Evolutionary conservation across 2,797 vertebrate genomes (phyloP).

Genomic region (Crocidura indochinensis): DNA sequence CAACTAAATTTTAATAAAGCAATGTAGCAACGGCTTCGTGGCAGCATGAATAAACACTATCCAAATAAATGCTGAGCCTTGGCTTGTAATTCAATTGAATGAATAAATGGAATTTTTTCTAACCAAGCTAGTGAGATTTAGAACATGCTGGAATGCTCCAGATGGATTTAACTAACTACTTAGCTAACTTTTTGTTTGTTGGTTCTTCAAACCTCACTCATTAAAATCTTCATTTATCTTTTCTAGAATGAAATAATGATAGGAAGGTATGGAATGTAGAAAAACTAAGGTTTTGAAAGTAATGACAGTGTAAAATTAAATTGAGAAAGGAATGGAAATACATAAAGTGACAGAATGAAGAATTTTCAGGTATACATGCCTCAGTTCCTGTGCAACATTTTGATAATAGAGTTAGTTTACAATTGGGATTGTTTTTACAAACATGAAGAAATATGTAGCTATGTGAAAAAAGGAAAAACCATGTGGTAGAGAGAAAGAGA

Average conservation of each 20-base stretch:
- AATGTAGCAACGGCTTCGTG: conserved; percentile 41
- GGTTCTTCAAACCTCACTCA: neutral
- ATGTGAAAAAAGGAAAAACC: neutral
- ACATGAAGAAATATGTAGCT: neutral
- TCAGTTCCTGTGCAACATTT: neutral
- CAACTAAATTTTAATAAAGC: conserved; percentile 49
- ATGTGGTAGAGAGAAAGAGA: neutral
- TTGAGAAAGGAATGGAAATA: neutral
- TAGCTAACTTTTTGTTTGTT: neutral
- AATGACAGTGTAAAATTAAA: neutral
- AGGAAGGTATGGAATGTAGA: neutral
- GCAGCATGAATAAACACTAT: conserved; percentile 58
- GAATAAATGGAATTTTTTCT: conserved; percentile 71
- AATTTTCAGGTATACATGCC: neutral
- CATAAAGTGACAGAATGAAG: neutral
- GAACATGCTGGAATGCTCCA: neutral
- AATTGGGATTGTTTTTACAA: neutral
- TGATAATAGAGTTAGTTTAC: neutral
- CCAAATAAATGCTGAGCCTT: conserved; percentile 62
- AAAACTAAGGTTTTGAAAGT: neutral
- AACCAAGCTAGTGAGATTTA: neutral
- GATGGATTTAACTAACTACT: conserved; percentile 15
- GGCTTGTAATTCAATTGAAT: conserved; percentile 80
- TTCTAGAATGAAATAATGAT: neutral
- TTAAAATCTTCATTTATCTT: neutral